These are phyloP conservation scores for Eremobia ochroleuca DNA, from an alignment of 2,888 invertebrate species.

Conservation along the genomic window DNA sequence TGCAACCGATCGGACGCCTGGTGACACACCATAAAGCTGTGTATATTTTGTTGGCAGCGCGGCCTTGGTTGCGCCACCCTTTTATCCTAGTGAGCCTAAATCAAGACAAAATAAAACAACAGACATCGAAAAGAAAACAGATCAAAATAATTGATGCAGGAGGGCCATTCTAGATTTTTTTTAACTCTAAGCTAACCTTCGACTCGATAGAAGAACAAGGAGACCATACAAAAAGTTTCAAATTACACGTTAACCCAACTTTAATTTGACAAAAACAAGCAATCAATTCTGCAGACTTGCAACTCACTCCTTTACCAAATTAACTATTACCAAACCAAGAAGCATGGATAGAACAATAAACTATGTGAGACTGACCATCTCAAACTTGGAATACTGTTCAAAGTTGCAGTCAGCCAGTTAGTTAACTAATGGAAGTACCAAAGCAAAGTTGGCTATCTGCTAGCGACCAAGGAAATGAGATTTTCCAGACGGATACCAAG, in stretches of 20 bases:
- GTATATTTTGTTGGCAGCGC: not conserved
- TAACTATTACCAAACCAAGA: slow-evolving; percentile 1
- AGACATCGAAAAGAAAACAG: not conserved
- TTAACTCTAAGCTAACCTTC: slow-evolving; percentile 1
- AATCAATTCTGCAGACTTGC: slow-evolving; percentile 17
- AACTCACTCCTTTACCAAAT: slow-evolving; percentile 24
- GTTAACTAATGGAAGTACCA: not conserved
- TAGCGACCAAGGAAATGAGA: slow-evolving; percentile 22
- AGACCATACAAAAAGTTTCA: not conserved
- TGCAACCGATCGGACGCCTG: not conserved
- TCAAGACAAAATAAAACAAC: not conserved
- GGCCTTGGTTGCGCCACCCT: not conserved
- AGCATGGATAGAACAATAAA: not conserved
- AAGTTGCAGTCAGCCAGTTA: slow-evolving; percentile 34
- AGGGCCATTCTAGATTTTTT: not conserved
- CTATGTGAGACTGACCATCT: slow-evolving; percentile 7
- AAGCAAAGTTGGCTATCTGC: slow-evolving; percentile 16
- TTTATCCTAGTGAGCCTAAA: not conserved
- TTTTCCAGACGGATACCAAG: slow-evolving; percentile 5
- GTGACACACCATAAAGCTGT: not conserved
- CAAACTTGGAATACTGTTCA: slow-evolving; percentile 15
- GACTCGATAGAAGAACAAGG: slow-evolving; percentile 9
- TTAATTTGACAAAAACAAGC: slow-evolving; percentile 22
- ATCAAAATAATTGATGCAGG: not conserved
- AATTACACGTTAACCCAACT: not conserved